Percentiles rank a stretch among this genome's conserved stretches.
These are phyloP conservation scores for Phymatocera aterrima DNA, from an alignment of 2,888 invertebrate species.

Conservation along the genomic window DNA sequence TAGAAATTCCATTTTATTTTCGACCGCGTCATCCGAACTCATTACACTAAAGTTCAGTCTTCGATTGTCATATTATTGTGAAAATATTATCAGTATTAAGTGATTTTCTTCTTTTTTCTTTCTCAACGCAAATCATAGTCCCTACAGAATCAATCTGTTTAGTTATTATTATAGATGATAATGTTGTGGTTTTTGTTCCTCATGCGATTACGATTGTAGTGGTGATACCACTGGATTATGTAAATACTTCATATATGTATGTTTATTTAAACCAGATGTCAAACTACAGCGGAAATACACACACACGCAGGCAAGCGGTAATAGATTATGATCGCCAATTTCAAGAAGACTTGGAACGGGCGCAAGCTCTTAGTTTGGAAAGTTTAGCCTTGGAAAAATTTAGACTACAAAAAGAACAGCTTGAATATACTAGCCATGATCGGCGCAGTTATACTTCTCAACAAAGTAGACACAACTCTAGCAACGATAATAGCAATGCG, in stretches of 20 bases:
- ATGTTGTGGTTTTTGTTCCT: neutral
- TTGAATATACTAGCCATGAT: conserved; percentile 60
- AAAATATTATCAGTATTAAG: too few species aligned
- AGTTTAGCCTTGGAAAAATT: conserved; percentile 90
- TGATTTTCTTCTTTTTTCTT: too few species aligned
- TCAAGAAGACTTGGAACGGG: conserved; percentile 91
- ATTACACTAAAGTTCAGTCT: too few species aligned
- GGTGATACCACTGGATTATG: neutral
- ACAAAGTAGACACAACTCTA: conserved; percentile 52
- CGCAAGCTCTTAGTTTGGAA: conserved; percentile 91
- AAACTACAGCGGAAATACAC: conserved; percentile 66
- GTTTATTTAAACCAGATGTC: conserved; percentile 67
- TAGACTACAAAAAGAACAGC: conserved; percentile 79
- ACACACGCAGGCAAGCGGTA: conserved; percentile 65
- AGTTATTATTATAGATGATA: neutral
- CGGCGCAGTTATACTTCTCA: conserved; percentile 53
- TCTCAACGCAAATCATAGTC: neutral
- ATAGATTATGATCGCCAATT: conserved; percentile 88
- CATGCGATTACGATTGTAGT: neutral
- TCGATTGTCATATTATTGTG: too few species aligned
- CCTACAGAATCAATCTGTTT: neutral
- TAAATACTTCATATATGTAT: neutral
- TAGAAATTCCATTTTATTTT: too few species aligned
- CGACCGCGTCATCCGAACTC: too few species aligned
- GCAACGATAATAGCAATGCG: conserved; percentile 53